Percentiles rank a stretch among this genome's conserved stretches.
Conservation (phyloP, 2,888 invertebrate genomes). For the Caenorhabditis sp. region DNA sequence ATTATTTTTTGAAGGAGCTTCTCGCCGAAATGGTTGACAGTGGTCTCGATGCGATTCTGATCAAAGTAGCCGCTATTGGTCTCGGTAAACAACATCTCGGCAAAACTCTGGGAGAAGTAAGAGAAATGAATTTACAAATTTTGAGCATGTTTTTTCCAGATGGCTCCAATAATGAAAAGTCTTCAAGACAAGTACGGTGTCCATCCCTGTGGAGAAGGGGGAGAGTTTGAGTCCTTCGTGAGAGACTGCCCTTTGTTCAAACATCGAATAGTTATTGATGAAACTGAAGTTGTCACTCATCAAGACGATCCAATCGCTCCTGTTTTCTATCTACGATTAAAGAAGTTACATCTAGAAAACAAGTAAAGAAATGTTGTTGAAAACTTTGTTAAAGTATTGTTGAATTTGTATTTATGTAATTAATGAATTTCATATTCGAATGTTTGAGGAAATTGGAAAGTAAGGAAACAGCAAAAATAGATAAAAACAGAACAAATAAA, state of each 20-base stretch:
- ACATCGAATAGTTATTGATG: conserved; percentile 51
- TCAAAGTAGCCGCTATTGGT: conserved; percentile 89
- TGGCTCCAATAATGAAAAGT: conserved; percentile 85
- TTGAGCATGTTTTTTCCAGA: no score
- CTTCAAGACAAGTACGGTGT: conserved; percentile 93
- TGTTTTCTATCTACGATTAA: conserved; percentile 90
- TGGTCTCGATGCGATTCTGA: conserved; percentile 89
- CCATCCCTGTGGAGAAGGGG: conserved; percentile 97
- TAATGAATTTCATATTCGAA: background rate
- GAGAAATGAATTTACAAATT: background rate
- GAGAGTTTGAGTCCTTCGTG: conserved; percentile 97
- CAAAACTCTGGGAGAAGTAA: conserved; percentile 58
- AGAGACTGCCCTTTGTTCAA: conserved; percentile 94
- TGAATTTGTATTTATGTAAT: background rate
- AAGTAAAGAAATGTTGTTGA: conserved; percentile 71
- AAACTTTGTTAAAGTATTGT: background rate
- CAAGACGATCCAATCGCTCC: conserved; percentile 91
- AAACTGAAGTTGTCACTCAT: conserved; percentile 78
- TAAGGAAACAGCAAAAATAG: background rate
- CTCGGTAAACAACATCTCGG: conserved; percentile 79
- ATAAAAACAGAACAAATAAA: conserved; percentile 1
- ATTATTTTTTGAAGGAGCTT: no score
- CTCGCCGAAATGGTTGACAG: conserved; percentile 95
- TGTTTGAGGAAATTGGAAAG: background rate
- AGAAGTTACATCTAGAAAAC: conserved; percentile 82